phyloP scores from a whole-genome alignment of 2,888 invertebrate species.

The Phyto melanocephala region DNA sequence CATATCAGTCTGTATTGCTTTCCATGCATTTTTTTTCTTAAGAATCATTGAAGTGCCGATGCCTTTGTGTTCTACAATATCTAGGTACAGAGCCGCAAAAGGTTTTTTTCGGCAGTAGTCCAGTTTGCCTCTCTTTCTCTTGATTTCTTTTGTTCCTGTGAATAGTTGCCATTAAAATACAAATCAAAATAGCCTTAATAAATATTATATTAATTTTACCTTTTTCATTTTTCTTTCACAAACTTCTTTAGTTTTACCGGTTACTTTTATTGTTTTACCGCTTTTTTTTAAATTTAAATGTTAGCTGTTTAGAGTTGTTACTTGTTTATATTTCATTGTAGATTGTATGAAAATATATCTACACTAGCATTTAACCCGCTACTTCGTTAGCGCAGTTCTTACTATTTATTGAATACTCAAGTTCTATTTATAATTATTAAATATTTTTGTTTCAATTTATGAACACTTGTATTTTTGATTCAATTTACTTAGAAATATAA shows the following conservation, averaged over 20 bases:
- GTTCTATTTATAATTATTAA: no score
- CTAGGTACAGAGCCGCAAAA: background rate
- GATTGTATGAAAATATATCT: background rate
- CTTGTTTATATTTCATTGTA: background rate
- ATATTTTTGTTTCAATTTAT: no score
- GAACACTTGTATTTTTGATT: no score
- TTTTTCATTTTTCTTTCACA: background rate
- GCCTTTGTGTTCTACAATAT: background rate
- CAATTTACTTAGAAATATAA: no score
- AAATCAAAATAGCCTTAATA: background rate
- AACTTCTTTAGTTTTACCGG: background rate
- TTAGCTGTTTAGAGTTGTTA: background rate
- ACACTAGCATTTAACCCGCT: no score
- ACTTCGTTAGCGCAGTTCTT: no score
- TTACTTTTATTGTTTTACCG: background rate
- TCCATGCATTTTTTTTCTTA: slow-evolving; percentile 13
- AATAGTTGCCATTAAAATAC: background rate
- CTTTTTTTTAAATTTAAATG: background rate
- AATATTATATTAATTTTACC: background rate
- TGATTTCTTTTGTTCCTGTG: background rate
- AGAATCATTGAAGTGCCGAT: background rate
- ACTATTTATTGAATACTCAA: no score
- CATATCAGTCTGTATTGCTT: background rate
- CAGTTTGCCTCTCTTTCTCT: background rate
- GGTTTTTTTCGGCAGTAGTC: background rate